Conservation (phyloP, 2,888 invertebrate species). For the Drosophila basisetae region DNA sequence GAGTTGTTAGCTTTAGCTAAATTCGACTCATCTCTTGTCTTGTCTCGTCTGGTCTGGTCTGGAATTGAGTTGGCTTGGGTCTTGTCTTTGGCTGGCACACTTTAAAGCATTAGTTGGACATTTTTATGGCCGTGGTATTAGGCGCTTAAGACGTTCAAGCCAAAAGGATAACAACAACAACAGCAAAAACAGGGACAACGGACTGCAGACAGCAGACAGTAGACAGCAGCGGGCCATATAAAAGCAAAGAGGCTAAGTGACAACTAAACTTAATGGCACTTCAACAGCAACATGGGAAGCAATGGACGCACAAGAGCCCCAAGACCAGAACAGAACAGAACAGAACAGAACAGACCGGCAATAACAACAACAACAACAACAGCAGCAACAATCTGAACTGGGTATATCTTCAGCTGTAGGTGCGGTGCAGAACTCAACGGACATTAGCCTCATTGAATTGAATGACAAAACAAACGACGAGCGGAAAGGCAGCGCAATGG, state of each 20-base stretch:
- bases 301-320: conserved; percentile 78
- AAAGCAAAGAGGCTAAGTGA: conserved; percentile 84
- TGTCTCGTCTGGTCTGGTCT: conserved; percentile 8
- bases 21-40: conserved; percentile 32
- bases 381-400: conserved; percentile 32
- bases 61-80: conserved; percentile 52
- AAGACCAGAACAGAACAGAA: conserved; percentile 40
- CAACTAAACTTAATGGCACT: conserved; percentile 84
- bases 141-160: conserved; percentile 81
- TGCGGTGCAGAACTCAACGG: conserved; percentile 81
- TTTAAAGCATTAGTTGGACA: conserved; percentile 81
- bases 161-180: conserved; percentile 79
- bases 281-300: conserved; percentile 82
- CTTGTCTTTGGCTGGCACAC: conserved; percentile 72
- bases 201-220: conserved; percentile 19
- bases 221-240: conserved; percentile 66
- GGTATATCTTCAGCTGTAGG: conserved; percentile 66
- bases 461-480: conserved; percentile 82
- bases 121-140: conserved; percentile 81
- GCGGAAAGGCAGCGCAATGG: conserved; percentile 58
- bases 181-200: conserved; percentile 35
- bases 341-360: conserved; percentile 45
- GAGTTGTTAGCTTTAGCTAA: conserved; percentile 22
- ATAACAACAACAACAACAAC: conserved; percentile 11
- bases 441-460: conserved; percentile 84